A percentile compares a stretch with the other conserved stretches of the same genome.
Evolutionary conservation across 2,888 invertebrate genomes (phyloP).

Genomic region (Phaedon cochleariae): DNA sequence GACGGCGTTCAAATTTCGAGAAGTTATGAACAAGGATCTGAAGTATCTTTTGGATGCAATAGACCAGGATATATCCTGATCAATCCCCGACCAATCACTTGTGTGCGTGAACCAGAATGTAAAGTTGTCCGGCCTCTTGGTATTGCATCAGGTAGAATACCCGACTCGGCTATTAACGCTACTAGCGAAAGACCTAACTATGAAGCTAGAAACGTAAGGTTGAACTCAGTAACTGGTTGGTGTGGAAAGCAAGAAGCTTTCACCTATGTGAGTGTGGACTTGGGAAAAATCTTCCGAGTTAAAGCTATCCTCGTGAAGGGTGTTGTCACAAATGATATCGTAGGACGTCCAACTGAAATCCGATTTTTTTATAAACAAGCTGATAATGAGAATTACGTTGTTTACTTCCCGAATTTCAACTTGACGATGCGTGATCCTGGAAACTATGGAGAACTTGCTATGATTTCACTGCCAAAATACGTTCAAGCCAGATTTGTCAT

Average conservation of each 20-base stretch:
- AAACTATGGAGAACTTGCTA: constrained; percentile 94
- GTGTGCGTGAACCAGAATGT: constrained; percentile 92
- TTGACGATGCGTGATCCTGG: constrained; percentile 95
- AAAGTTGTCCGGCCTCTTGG: constrained; percentile 91
- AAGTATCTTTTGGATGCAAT: constrained; percentile 89
- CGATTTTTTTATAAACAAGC: constrained; percentile 96
- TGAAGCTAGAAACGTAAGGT: constrained; percentile 86
- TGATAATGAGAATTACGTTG: constrained; percentile 93
- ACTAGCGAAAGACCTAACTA: constrained; percentile 93
- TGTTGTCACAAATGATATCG: constrained; percentile 93
- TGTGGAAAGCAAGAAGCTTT: constrained; percentile 97
- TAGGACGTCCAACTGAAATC: constrained; percentile 95
- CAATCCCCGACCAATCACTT: constrained; percentile 89
- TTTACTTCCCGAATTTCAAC: constrained; percentile 96
- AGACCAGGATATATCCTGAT: constrained; percentile 93
- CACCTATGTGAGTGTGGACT: constrained; percentile 93
- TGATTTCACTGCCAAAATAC: constrained; percentile 93
- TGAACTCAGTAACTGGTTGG: constrained; percentile 95
- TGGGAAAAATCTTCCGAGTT: constrained; percentile 91
- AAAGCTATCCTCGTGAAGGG: constrained; percentile 94
- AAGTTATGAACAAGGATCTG: constrained; percentile 88
- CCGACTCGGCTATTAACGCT: constrained; percentile 94
- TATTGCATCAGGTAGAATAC: constrained; percentile 75
- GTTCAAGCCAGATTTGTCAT: constrained; percentile 94
- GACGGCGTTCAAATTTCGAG: constrained; percentile 88